phyloP scores from a whole-genome alignment of 2,888 invertebrate genomes.

The Rhogogaster chlorosoma region DNA sequence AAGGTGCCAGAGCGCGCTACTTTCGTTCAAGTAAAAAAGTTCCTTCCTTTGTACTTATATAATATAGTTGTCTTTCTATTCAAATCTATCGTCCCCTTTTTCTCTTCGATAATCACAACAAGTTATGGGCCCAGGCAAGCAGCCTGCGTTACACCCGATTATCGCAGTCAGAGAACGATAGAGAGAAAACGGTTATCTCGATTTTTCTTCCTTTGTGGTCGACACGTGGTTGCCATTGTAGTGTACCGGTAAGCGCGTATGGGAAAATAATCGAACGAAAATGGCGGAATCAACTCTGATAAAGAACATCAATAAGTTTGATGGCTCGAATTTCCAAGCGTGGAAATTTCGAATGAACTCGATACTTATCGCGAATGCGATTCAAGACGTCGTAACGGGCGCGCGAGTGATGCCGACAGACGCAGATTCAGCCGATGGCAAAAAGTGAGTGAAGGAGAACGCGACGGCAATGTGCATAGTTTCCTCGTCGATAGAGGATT shows the following conservation, averaged over 20 bases:
- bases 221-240: slow-evolving; percentile 16
- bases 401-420: slow-evolving; percentile 39
- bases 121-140: slow-evolving; percentile 52
- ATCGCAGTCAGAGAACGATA: background rate
- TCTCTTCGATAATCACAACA: too few relatives aligned
- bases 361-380: slow-evolving; percentile 52
- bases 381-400: slow-evolving; percentile 46
- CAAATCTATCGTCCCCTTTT: too few relatives aligned
- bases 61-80: too few relatives aligned
- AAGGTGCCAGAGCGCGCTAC: too few relatives aligned
- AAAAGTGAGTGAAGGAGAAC: slow-evolving; percentile 58
- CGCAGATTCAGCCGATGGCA: slow-evolving; percentile 21
- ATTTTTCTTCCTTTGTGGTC: background rate
- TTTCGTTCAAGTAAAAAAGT: too few relatives aligned
- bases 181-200: background rate
- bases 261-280: background rate
- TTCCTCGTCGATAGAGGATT: slow-evolving; percentile 57
- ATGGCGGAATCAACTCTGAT: slow-evolving; percentile 14
- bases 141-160: background rate
- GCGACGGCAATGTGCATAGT: slow-evolving; percentile 61
- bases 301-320: slow-evolving; percentile 78
- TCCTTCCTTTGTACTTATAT: too few relatives aligned
- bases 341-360: slow-evolving; percentile 57
- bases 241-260: too few relatives aligned
- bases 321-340: slow-evolving; percentile 55